Conservation (phyloP, 2,888 invertebrate genomes). For the Lutraria lutraria region DNA sequence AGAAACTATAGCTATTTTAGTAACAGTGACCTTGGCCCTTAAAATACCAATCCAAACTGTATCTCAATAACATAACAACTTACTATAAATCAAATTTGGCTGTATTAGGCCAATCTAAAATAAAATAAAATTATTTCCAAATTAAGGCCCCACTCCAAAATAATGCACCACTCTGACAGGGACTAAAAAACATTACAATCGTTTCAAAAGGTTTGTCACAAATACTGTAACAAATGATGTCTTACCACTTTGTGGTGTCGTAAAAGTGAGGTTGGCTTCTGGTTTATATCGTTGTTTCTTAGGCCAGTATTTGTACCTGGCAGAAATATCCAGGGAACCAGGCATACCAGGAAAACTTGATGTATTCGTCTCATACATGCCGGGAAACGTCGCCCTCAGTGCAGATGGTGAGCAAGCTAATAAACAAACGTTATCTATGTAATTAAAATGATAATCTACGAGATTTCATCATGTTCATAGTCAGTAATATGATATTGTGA, state of each 20-base stretch:
- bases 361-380: conserved; percentile 35
- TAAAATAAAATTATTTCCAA: too few species aligned
- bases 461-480: neutral
- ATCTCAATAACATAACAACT: too few species aligned
- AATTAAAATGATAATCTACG: neutral
- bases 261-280: conserved; percentile 44
- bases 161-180: too few species aligned
- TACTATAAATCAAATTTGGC: too few species aligned
- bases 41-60: too few species aligned
- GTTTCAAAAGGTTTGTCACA: too few species aligned
- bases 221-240: too few species aligned
- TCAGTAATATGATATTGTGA: neutral
- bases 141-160: too few species aligned
- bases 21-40: too few species aligned
- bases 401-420: conserved; percentile 21
- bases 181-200: too few species aligned
- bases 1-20: too few species aligned
- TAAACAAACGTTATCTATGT: conserved; percentile 9
- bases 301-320: conserved; percentile 5
- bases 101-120: too few species aligned
- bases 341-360: conserved; percentile 36
- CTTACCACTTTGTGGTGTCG: conserved; percentile 53
- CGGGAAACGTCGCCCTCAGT: neutral
- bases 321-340: conserved; percentile 14
- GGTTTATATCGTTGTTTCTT: conserved; percentile 17